Conservation (phyloP, 2,888 invertebrate genomes). For the Heliconius ethilla region DNA sequence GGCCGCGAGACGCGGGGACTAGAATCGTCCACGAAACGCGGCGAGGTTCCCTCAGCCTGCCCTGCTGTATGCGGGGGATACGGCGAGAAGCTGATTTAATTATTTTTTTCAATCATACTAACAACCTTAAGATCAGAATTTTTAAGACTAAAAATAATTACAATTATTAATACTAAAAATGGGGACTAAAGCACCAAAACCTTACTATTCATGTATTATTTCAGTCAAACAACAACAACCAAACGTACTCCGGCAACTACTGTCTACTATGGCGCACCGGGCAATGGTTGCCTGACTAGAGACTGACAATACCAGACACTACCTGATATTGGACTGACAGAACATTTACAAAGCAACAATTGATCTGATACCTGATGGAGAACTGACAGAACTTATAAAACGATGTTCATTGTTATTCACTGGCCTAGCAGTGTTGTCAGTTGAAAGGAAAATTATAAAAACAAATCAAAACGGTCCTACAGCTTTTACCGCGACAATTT, state of each 20-base stretch:
- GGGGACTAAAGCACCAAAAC: no score
- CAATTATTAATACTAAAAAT: no score
- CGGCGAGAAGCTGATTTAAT: no score
- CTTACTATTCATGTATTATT: conserved; percentile 13
- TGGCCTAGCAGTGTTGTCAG: conserved; percentile 17
- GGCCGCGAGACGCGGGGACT: no score
- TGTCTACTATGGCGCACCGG: conserved; percentile 88
- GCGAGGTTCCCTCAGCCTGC: no score
- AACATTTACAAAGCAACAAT: not conserved
- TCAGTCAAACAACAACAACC: conserved; percentile 50
- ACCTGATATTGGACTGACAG: not conserved
- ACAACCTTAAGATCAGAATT: no score
- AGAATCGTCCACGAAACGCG: no score
- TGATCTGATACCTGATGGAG: not conserved
- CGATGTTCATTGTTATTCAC: not conserved
- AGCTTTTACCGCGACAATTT: no score
- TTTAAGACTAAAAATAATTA: no score
- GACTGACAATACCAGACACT: not conserved
- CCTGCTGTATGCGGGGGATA: no score
- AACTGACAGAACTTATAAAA: not conserved
- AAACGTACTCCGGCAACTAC: conserved; percentile 78
- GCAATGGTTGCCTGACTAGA: conserved; percentile 83
- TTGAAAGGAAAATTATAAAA: not conserved
- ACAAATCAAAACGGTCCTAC: not conserved
- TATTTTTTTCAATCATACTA: no score